A percentile compares a stretch with the other conserved stretches of the same genome.
Conservation (phyloP, 2,888 invertebrate genomes). For the Lycocerus yunnanus region DNA sequence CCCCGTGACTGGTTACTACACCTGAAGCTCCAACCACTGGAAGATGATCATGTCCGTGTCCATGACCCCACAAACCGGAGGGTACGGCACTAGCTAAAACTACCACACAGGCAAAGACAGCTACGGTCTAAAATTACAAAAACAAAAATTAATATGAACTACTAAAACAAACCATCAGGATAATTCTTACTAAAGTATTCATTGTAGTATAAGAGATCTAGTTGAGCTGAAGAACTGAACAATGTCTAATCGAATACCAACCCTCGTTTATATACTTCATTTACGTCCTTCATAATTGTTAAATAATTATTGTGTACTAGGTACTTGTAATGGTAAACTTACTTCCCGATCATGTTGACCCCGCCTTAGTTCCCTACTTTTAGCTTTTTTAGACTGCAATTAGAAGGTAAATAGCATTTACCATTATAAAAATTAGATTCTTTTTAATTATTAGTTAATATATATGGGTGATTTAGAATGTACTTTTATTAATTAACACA, state of each 20-base stretch:
- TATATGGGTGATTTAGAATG: not conserved
- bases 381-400: constrained; percentile 19
- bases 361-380: constrained; percentile 17
- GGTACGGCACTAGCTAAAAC: constrained; percentile 37
- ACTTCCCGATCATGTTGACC: constrained; percentile 13
- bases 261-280: constrained; percentile 36
- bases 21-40: constrained; percentile 31
- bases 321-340: constrained; percentile 11
- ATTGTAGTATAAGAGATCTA: constrained; percentile 32
- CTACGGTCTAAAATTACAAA: constrained; percentile 34
- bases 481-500: not conserved
- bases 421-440: not conserved
- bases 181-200: constrained; percentile 39
- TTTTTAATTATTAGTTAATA: not conserved
- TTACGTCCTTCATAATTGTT: constrained; percentile 34
- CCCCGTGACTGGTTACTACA: constrained; percentile 32
- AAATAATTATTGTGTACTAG: constrained; percentile 10
- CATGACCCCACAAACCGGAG: constrained; percentile 32
- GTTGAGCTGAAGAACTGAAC: constrained; percentile 29
- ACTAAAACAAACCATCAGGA: not conserved
- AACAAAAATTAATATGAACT: not conserved
- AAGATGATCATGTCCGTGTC: constrained; percentile 17
- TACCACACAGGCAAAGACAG: constrained; percentile 38
- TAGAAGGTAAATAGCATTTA: constrained; percentile 12
- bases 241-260: constrained; percentile 26